Evolutionary conservation across 2,888 invertebrate genomes (phyloP), one percentile per base, ranked within the genome.

Genomic region (Hymenopus coronatus): DNA sequence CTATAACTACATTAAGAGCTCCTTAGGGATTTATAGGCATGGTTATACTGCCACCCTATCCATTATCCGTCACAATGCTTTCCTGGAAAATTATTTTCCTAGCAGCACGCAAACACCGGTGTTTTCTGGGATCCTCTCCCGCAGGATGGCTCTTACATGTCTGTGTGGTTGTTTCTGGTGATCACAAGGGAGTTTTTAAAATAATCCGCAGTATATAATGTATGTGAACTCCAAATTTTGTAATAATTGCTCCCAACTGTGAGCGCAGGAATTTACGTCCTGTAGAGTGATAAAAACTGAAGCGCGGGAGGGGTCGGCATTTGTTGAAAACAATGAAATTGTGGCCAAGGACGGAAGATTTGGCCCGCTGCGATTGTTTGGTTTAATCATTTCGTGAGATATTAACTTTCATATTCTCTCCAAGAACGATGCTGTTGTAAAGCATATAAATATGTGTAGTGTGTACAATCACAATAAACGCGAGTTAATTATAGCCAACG

Each of bases 151-250:
- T n/a, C 82, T 87, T 82, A 87, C 87, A 87, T 82, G 87, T 82
- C 86, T n/a, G 33, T 87, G 87, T 87, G 87, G 87, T 87, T 30
- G 33, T 82, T 33, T 33, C 27, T 27, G 33, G 82, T 82, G 40
- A 82, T 87, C 87, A 82, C 82, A 81, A n/a, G 87, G 87, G 87
- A 27, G 82, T 82, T 87, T 82, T 87, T 82, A 87, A 87, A 82
- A 33, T 87, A 87, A 86, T 87, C 87, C 87, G 28, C 87, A 87
- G 40, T 82, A 87, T 40, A 82, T 82, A 87, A 87, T 81, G 15
- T 81, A 86, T 81, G 54, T 70, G 54, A 70, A 70, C 54, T 70
- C 54, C 20, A 70, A 70, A 70, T 70, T 70, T 20, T 70, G 54
- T 70, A 70, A 70, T 70, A 70, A 70, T 70, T 70, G 54, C 54